Conservation (phyloP, 1,140 invertebrate genomes). For the Nasonia longicornis region DNA sequence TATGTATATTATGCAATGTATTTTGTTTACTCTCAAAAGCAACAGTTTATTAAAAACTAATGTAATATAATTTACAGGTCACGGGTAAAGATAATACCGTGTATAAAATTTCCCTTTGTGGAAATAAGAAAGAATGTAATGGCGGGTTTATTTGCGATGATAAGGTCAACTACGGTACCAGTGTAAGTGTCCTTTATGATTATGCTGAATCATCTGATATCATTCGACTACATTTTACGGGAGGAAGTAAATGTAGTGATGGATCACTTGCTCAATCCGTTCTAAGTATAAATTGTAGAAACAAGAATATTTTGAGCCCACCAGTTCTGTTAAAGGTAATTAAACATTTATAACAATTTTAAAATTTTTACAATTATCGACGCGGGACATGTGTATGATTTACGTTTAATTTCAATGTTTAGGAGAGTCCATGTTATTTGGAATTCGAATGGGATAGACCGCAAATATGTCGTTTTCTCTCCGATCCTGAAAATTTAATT, state of each 20-base stretch:
- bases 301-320: slow-evolving; percentile 2
- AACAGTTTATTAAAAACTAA: background rate
- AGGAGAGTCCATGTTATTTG: slow-evolving; percentile 9
- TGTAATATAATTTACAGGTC: slow-evolving; percentile 1
- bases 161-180: slow-evolving; percentile 53
- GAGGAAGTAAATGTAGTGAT: slow-evolving; percentile 57
- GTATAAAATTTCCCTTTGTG: slow-evolving; percentile 57
- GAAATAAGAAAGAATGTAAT: slow-evolving; percentile 52
- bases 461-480: background rate
- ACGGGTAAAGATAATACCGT: slow-evolving; percentile 48
- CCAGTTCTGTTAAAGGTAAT: slow-evolving; percentile 6
- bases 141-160: slow-evolving; percentile 55
- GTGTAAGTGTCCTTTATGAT: slow-evolving; percentile 54
- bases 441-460: slow-evolving; percentile 5
- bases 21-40: background rate
- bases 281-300: slow-evolving; percentile 6
- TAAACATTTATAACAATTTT: background rate
- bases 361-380: background rate
- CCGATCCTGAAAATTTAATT: background rate
- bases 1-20: background rate
- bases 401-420: background rate
- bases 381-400: background rate
- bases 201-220: slow-evolving; percentile 50
- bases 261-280: slow-evolving; percentile 37
- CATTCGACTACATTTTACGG: slow-evolving; percentile 55